Evolutionary conservation across 1,140 invertebrate genomes (phyloP), one percentile per base, ranked within the genome.

Genomic region (Drosophila tropicalis): DNA sequence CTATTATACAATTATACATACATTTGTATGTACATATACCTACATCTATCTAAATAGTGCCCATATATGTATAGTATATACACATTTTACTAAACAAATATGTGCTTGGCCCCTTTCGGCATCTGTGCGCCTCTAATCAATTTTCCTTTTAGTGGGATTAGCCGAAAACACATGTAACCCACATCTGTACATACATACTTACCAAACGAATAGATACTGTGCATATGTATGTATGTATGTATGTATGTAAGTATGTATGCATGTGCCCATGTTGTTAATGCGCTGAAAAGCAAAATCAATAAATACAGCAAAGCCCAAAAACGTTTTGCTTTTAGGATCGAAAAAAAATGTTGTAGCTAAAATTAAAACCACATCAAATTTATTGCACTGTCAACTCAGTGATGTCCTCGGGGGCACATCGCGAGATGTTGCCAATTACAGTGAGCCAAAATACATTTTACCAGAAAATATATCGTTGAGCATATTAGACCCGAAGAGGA

Each of bases 321-420:
- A 67, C 58, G 29, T 44, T 71, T 25, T 57, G 44, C 67, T 44
- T 60, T 54, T 78, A 39, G 55, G 64, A 66, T 68, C 22, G 40
- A 51, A 71, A 81, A 70, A 70, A 87, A 51, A 51, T 22, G 44
- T 51, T 51, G 44, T 76, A 69, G 79, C 82, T 76, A 86, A 86
- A 85, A 79, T 75, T 86, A 76, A 81, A 83, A 73, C 51, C 67
- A 75, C 66, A 74, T 73, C 75, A 70, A 80, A 84, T 73, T 85
- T 80, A 77, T 77, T 64, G 77, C 77, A 70, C 32, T 54, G 57
- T 62, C 70, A 76, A 62, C 15, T 34, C 40, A 67, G 34, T 51
- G 60, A 36, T 72, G 44, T 40, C 64, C 81, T 67, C 32, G 62
- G 65, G 65, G 82, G 71, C 56, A 71, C 34, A 34, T 68, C 58